Evolutionary conservation across 1,140 invertebrate genomes (phyloP).

Genomic region (Cotesia typhae): DNA sequence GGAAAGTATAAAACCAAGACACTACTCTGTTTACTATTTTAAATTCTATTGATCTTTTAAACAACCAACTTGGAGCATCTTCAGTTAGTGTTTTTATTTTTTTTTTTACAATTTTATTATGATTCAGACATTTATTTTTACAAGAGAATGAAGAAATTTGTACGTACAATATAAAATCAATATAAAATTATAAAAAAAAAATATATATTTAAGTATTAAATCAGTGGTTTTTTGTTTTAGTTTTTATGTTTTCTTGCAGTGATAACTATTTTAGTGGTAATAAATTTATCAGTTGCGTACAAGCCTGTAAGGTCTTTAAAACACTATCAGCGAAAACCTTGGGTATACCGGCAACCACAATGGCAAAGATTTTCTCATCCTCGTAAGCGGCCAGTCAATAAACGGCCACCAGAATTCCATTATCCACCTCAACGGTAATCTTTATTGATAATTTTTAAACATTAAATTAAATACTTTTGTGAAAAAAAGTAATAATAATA

Average conservation of each 20-base stretch:
- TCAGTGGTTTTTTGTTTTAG: constrained; percentile 36
- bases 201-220: background rate
- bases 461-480: too few relatives aligned
- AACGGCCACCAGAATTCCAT: constrained; percentile 32
- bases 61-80: background rate
- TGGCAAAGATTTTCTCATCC: constrained; percentile 38
- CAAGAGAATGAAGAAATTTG: background rate
- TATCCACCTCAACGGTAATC: constrained; percentile 22
- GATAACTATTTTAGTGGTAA: constrained; percentile 31
- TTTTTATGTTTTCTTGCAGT: constrained; percentile 34
- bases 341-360: constrained; percentile 27
- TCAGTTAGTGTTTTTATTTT: background rate
- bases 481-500: too few relatives aligned
- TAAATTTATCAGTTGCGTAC: constrained; percentile 38
- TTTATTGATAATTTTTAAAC: too few relatives aligned
- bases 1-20: constrained; percentile 13
- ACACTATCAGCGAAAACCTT: constrained; percentile 40
- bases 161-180: constrained; percentile 43
- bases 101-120: background rate
- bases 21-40: constrained; percentile 1
- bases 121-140: background rate
- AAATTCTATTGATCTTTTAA: background rate
- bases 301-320: constrained; percentile 43
- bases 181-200: constrained; percentile 22
- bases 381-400: constrained; percentile 36